Conservation (phyloP, 1,140 invertebrate genomes). For the Diabrotica virgifera region DNA sequence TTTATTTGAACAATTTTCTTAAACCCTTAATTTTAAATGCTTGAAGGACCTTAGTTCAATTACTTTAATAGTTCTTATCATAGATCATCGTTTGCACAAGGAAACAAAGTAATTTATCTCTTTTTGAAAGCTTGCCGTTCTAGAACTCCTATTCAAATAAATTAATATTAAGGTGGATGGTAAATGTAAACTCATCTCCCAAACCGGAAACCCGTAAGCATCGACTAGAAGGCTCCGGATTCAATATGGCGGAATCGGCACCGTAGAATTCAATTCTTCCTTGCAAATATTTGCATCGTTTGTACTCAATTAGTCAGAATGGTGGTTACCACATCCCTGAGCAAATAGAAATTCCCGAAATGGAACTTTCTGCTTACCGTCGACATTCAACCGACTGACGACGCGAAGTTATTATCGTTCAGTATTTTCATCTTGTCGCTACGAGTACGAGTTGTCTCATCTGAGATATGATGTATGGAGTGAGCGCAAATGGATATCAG, state of each 20-base stretch:
- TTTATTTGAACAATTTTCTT: too few species aligned
- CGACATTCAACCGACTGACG: neutral
- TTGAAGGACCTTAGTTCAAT: too few species aligned
- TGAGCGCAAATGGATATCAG: too few species aligned
- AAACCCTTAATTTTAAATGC: too few species aligned
- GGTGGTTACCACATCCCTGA: neutral
- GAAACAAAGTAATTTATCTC: too few species aligned
- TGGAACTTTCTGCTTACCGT: neutral
- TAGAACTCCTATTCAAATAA: neutral
- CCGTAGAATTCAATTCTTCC: neutral
- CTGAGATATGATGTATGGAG: too few species aligned
- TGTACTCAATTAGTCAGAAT: conserved; percentile 1
- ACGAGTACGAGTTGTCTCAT: too few species aligned
- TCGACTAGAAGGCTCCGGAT: neutral
- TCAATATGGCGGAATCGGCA: neutral
- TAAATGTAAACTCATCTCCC: neutral
- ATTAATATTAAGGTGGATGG: neutral
- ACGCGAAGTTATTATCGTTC: neutral
- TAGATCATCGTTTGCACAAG: too few species aligned
- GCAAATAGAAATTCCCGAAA: neutral
- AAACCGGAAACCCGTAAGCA: neutral
- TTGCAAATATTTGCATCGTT: conserved; percentile 1
- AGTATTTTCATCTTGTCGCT: neutral
- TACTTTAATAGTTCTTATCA: too few species aligned
- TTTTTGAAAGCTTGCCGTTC: too few species aligned